Evolutionary conservation across 30 jellyfish, hydroid and myxozoan genomes (phyloP), one percentile per base, ranked within the genome.

Genomic region (Hydractinia echinata): DNA sequence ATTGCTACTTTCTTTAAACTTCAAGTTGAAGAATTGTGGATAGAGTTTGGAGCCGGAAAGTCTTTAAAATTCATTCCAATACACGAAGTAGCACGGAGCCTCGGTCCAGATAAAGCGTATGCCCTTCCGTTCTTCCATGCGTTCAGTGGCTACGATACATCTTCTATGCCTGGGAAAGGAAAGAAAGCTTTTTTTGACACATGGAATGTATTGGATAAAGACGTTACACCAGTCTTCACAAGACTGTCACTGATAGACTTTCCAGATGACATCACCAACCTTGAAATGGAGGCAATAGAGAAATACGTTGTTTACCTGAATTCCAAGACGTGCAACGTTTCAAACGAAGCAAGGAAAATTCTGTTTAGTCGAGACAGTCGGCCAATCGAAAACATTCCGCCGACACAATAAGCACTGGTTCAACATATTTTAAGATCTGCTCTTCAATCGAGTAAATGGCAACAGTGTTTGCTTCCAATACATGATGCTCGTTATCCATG

Each of bases 11-110:
- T 30, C 44, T 30, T 30, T 30, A 30, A 30, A 30, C 44, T 30
- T 30, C 44, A 30, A 30, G 44, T 30, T 30, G 44, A 30, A 58
- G 69, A 58, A 58, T 16, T 58, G 69, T 13, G 69, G 69, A 58
- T 58, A 11, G 69, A 58, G 69, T 58, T 58, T 58, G 69, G 69
- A 13, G 19, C 69, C 19, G 69, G 69, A 58, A 58, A 58, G 19
- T 58, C 69, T 13, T 16, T 58, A 58, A 58, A 16, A 58, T 58
- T 11, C 19, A 58, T 11, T 58, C 69, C 69, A 16, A 16, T 58
- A 58, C 69, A 58, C 19, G 3, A 58, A 11, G 69, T 58, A 13
- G 69, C 69, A 13, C 15, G 15, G 18, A 58, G 19, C 15, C 69
- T 58, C 19, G 69, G 69, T 11, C 18, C 69, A 58, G 69, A 58